Evolutionary conservation across 2,888 invertebrate species (phyloP).

Genomic region (Polyommatus iphigenia): DNA sequence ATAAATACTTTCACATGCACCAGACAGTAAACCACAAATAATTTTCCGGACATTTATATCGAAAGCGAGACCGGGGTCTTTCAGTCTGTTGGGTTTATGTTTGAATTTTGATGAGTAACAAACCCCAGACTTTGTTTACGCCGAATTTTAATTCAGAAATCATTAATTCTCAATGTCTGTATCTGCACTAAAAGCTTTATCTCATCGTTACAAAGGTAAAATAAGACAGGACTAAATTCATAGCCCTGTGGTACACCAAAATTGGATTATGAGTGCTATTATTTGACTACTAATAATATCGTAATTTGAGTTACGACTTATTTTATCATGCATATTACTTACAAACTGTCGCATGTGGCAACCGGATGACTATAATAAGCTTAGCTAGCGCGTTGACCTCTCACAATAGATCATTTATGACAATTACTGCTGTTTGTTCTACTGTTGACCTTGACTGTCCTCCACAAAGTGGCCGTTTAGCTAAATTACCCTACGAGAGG

Average conservation of each 20-base stretch:
- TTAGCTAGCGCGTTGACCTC: constrained; percentile 54
- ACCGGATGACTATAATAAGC: constrained; percentile 59
- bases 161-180: background rate
- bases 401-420: constrained; percentile 25
- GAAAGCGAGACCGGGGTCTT: constrained; percentile 21
- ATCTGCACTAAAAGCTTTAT: background rate
- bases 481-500: background rate
- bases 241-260: background rate
- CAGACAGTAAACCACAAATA: constrained; percentile 28
- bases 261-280: background rate
- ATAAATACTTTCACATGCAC: constrained; percentile 7
- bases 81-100: constrained; percentile 24
- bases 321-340: constrained; percentile 21
- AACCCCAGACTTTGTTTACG: background rate
- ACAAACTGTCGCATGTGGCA: constrained; percentile 50
- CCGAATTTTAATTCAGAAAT: background rate
- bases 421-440: constrained; percentile 22
- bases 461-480: constrained; percentile 11
- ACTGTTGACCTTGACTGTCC: constrained; percentile 20
- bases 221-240: background rate
- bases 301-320: constrained; percentile 51
- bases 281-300: constrained; percentile 30
- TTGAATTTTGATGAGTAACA: constrained; percentile 12
- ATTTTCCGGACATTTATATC: constrained; percentile 23
- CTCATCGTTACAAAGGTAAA: background rate